Percentiles rank a stretch among this genome's conserved stretches.
Conservation (phyloP, 2,113 vertebrate genomes). For the Monopterus albus region DNA sequence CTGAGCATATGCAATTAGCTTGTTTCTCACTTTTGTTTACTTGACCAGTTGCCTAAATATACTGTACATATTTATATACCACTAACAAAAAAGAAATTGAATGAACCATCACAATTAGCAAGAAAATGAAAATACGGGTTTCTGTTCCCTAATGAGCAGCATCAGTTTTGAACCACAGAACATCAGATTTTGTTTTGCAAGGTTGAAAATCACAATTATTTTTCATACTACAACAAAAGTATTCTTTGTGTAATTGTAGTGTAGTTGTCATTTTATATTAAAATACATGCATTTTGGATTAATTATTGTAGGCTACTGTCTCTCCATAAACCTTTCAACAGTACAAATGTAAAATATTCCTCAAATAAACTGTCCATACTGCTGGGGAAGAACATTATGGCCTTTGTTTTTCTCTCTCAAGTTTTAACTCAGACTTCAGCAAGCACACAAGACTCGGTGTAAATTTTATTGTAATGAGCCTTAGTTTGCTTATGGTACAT, state of each 20-base stretch:
- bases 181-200: too few relatives aligned
- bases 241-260: too few relatives aligned
- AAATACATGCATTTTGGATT: not conserved
- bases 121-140: constrained; percentile 21
- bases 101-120: constrained; percentile 9
- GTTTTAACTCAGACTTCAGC: too few relatives aligned
- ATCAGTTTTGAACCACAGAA: too few relatives aligned
- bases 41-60: constrained; percentile 8
- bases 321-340: not conserved
- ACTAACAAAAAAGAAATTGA: not conserved
- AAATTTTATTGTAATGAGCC: too few relatives aligned
- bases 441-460: too few relatives aligned
- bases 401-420: not conserved
- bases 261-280: too few relatives aligned
- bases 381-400: not conserved
- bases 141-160: too few relatives aligned
- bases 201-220: too few relatives aligned
- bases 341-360: too few relatives aligned
- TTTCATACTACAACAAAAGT: too few relatives aligned
- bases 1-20: not conserved
- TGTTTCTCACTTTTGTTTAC: constrained; percentile 8
- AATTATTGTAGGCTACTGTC: not conserved
- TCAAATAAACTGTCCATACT: not conserved
- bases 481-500: too few relatives aligned
- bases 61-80: constrained; percentile 10